Evolutionary conservation across 64 coral and sea anemone genomes (phyloP).

Genomic region (Montipora sp.): DNA sequence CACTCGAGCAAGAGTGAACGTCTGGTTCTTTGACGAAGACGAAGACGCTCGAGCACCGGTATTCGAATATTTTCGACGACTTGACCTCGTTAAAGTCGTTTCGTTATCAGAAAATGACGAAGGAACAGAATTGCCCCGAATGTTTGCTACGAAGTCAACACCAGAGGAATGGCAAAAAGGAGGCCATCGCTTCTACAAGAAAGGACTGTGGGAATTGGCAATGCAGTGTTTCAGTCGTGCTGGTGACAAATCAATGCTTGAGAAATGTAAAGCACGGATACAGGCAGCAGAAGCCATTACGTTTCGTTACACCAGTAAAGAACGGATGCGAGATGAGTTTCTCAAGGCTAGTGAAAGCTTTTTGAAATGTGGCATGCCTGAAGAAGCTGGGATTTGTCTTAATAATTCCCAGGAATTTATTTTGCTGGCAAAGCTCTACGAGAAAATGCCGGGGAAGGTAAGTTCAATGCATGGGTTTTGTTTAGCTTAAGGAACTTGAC

Average conservation of each 20-base stretch:
- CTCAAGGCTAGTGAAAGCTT: slow-evolving; percentile 35
- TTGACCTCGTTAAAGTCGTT: slow-evolving; percentile 35
- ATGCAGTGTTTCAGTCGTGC: slow-evolving; percentile 46
- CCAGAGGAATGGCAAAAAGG: slow-evolving; percentile 53
- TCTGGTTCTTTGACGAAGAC: slow-evolving; percentile 98
- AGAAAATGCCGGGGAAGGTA: slow-evolving; percentile 52
- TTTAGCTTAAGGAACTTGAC: not conserved
- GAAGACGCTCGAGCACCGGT: slow-evolving; percentile 80
- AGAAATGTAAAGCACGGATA: slow-evolving; percentile 53
- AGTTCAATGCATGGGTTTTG: not conserved
- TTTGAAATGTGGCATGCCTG: slow-evolving; percentile 32
- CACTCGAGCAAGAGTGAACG: slow-evolving; percentile 94
- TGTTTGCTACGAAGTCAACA: slow-evolving; percentile 54
- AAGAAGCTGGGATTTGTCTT: slow-evolving; percentile 52
- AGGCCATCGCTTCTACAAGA: slow-evolving; percentile 51
- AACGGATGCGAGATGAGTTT: slow-evolving; percentile 46
- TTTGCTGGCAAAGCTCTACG: slow-evolving; percentile 48
- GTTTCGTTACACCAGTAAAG: slow-evolving; percentile 30
- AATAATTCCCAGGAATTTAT: slow-evolving; percentile 47
- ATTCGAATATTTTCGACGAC: slow-evolving; percentile 56
- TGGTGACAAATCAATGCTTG: slow-evolving; percentile 25
- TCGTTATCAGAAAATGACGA: not conserved
- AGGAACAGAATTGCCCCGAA: slow-evolving; percentile 1
- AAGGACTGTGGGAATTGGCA: slow-evolving; percentile 40
- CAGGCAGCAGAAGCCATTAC: slow-evolving; percentile 37